These are phyloP conservation scores for Galerucella nymphaeae DNA, from an alignment of 2,888 invertebrate genomes.

Conservation along the genomic window DNA sequence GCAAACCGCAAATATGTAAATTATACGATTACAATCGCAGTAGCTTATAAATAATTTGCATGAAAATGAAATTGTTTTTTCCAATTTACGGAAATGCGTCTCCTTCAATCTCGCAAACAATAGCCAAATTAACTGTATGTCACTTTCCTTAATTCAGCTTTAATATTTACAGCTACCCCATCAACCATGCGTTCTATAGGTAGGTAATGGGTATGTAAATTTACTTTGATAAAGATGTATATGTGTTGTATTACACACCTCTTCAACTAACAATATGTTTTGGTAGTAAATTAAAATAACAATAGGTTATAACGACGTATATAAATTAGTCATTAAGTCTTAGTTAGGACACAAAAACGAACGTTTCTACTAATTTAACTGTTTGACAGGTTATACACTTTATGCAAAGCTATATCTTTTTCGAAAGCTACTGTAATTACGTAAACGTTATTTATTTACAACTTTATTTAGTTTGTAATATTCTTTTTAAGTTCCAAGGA, in stretches of 20 bases:
- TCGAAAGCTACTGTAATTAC: conserved; percentile 14
- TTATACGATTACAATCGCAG: neutral
- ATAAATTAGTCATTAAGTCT: conserved; percentile 34
- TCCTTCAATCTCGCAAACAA: conserved; percentile 29
- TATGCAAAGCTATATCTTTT: conserved; percentile 20
- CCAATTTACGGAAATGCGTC: conserved; percentile 19
- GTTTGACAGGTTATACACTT: conserved; percentile 17
- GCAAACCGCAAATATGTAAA: conserved; percentile 7
- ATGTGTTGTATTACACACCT: conserved; percentile 22
- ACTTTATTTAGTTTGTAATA: no score
- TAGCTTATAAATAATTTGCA: conserved; percentile 17
- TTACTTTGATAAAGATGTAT: conserved; percentile 25
- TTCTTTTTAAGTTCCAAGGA: no score
- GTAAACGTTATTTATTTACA: no score
- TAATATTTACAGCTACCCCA: conserved; percentile 34
- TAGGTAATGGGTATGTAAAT: conserved; percentile 36
- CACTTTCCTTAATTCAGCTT: conserved; percentile 33
- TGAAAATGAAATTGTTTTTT: conserved; percentile 24
- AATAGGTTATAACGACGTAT: conserved; percentile 35
- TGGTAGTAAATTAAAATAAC: conserved; percentile 37
- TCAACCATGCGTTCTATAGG: conserved; percentile 30
- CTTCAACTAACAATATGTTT: conserved; percentile 26
- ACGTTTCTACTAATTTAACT: conserved; percentile 19
- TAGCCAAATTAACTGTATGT: conserved; percentile 32
- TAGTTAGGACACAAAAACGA: conserved; percentile 25